Evolutionary conservation across 1,140 invertebrate species (phyloP).

Genomic region (Harpegnathos saltator): DNA sequence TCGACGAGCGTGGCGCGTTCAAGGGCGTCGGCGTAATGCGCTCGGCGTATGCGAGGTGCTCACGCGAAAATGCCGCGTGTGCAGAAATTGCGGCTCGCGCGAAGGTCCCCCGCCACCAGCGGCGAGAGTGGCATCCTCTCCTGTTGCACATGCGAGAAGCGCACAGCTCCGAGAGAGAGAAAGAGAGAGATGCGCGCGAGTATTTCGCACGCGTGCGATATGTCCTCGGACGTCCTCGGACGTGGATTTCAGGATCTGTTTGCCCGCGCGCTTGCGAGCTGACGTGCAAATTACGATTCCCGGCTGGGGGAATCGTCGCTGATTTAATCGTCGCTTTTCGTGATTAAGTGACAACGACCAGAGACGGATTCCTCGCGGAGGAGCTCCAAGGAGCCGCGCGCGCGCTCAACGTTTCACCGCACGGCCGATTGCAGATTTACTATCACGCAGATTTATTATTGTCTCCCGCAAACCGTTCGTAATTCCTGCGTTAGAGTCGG

Average conservation of each 20-base stretch:
- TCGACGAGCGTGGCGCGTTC: slow-evolving; percentile 25
- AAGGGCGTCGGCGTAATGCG: slow-evolving; percentile 45
- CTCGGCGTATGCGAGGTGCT: neutral
- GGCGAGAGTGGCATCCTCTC: too few species aligned
- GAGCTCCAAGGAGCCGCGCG: neutral
- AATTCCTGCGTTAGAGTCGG: slow-evolving; percentile 28
- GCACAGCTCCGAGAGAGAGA: too few species aligned
- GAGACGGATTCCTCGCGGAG: neutral
- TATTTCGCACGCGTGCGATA: neutral
- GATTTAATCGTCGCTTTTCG: neutral
- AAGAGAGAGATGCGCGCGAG: slow-evolving; percentile 1
- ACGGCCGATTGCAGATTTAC: slow-evolving; percentile 33
- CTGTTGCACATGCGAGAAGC: too few species aligned
- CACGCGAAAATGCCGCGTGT: slow-evolving; percentile 30
- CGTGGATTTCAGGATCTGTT: neutral
- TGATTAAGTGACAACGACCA: neutral
- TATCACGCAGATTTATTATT: slow-evolving; percentile 53
- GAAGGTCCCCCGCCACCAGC: too few species aligned
- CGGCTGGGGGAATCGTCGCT: neutral
- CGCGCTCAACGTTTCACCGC: neutral
- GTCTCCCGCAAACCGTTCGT: slow-evolving; percentile 28
- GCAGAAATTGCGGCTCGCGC: neutral
- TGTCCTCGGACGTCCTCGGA: neutral
- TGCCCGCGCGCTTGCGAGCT: too few species aligned
- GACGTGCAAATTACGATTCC: slow-evolving; percentile 10